Percentiles rank a stretch among this genome's conserved stretches.
Evolutionary conservation across 2,113 vertebrate genomes (phyloP).

Genomic region (Ochotona princeps): DNA sequence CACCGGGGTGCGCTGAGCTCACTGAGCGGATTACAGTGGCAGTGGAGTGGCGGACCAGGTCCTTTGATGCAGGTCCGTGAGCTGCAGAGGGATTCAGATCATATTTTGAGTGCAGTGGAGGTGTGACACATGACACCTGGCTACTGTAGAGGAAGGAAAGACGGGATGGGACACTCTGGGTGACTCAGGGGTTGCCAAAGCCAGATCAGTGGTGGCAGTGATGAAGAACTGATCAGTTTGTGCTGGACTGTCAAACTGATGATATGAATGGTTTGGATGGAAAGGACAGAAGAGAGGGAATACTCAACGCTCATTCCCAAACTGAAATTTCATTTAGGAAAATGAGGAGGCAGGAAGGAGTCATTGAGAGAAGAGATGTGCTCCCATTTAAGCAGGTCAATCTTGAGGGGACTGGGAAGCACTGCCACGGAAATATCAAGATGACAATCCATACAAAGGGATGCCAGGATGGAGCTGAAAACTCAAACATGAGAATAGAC

Average conservation of each 20-base stretch:
- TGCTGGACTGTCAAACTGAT: neutral
- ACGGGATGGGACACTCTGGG: neutral
- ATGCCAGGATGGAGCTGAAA: neutral
- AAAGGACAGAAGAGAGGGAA: neutral
- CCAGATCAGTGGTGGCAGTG: neutral
- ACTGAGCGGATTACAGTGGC: neutral
- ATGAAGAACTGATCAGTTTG: neutral
- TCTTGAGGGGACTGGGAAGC: neutral
- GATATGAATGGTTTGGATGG: too few species aligned
- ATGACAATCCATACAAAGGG: neutral
- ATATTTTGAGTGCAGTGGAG: fast-evolving
- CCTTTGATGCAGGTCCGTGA: fast-evolving
- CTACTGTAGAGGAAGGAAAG: neutral
- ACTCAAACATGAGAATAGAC: neutral
- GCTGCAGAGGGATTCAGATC: neutral
- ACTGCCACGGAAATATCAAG: neutral
- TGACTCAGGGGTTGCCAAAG: neutral
- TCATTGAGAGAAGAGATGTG: too few species aligned
- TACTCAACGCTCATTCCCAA: too few species aligned
- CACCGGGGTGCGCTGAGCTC: neutral
- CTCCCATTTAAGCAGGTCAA: neutral
- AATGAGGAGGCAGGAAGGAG: neutral
- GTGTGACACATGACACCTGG: neutral
- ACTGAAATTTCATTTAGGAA: neutral
- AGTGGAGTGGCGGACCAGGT: neutral